Evolutionary conservation across 2,888 invertebrate genomes (phyloP).

Genomic region (Cosmia trapezina): DNA sequence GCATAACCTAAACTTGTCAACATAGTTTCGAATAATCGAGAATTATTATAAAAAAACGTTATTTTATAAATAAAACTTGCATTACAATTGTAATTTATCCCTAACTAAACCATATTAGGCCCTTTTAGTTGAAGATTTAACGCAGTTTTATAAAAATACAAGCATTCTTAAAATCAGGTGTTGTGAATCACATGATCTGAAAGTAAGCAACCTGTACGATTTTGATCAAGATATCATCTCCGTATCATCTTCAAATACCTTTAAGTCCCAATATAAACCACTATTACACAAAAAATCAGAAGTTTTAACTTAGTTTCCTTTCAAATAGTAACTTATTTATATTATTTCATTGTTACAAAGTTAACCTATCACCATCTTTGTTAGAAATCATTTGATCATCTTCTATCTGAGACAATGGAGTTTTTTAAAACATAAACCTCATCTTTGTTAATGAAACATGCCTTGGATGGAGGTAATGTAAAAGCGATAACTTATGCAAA

Average conservation of each 20-base stretch:
- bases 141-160: slow-evolving; percentile 47
- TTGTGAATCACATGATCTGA: slow-evolving; percentile 78
- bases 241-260: slow-evolving; percentile 6
- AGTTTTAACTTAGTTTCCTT: neutral
- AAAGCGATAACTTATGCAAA: neutral
- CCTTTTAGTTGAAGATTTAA: neutral
- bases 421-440: neutral
- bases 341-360: slow-evolving; percentile 10
- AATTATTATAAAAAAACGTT: slow-evolving; percentile 21
- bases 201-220: slow-evolving; percentile 39
- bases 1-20: slow-evolving; percentile 60
- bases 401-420: neutral
- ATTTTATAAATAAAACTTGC: slow-evolving; percentile 63
- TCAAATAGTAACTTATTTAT: neutral
- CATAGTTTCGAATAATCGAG: slow-evolving; percentile 44
- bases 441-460: neutral
- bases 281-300: neutral
- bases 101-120: too few relatives aligned
- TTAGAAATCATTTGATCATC: slow-evolving; percentile 9
- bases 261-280: neutral
- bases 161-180: slow-evolving; percentile 72
- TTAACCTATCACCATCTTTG: slow-evolving; percentile 27
- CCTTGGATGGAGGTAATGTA: neutral
- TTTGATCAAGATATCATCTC: slow-evolving; percentile 2
- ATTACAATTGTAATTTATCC: slow-evolving; percentile 51